Percentiles rank a stretch among this genome's conserved stretches.
These are phyloP conservation scores for Micrastur ruficollis DNA, from an alignment of 2,797 vertebrate species.

Conservation along the genomic window DNA sequence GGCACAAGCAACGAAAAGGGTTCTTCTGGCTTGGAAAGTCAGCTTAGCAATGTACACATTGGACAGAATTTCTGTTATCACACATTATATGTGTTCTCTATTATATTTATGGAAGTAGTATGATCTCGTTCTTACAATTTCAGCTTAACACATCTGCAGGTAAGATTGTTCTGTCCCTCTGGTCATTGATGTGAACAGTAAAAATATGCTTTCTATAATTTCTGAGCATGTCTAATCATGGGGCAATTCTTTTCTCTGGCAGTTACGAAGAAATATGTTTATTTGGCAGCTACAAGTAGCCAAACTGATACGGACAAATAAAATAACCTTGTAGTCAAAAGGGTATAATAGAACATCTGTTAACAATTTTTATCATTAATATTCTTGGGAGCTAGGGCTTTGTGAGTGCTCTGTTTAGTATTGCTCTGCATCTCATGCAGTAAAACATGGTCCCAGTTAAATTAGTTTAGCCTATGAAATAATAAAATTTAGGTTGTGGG, in stretches of 20 bases:
- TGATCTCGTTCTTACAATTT: not conserved
- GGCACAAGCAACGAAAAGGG: not conserved
- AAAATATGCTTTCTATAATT: not conserved
- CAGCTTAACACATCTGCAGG: not conserved
- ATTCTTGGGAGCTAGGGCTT: not conserved
- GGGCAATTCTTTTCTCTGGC: not conserved
- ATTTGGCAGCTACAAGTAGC: not conserved
- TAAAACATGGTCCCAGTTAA: not conserved
- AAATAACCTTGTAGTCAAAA: not conserved
- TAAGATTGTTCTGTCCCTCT: not conserved
- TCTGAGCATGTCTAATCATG: not conserved
- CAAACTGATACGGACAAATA: not conserved
- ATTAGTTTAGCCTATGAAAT: not conserved
- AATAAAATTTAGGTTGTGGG: not conserved
- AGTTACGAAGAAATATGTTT: not conserved
- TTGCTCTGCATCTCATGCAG: not conserved
- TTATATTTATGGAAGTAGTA: not conserved
- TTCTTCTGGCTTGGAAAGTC: not conserved
- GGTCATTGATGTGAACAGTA: not conserved
- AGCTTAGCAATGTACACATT: not conserved
- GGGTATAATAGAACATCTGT: not conserved
- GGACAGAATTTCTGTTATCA: not conserved
- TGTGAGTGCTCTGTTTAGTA: not conserved
- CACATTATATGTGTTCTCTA: not conserved
- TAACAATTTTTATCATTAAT: not conserved